phyloP scores from a whole-genome alignment of 1,140 invertebrate species.

The Rhopalosiphum maidis region DNA sequence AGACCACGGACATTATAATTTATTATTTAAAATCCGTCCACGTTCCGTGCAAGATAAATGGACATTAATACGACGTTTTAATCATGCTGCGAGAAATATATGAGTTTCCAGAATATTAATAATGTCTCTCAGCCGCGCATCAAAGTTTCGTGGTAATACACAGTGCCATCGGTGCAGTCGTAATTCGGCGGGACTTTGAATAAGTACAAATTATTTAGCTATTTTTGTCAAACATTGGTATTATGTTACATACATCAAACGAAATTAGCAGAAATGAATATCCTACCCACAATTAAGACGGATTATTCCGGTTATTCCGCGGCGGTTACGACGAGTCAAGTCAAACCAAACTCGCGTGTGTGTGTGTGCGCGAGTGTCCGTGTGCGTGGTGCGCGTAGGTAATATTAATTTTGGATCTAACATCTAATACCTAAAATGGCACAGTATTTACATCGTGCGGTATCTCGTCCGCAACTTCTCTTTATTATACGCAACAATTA shows the following conservation, averaged over 20 bases:
- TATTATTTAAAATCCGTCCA: not conserved
- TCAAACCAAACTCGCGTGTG: no score
- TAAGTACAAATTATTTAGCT: not conserved
- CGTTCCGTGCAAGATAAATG: not conserved
- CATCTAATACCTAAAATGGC: not conserved
- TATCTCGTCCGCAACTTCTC: no score
- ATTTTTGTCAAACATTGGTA: not conserved
- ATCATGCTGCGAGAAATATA: not conserved
- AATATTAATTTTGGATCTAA: not conserved
- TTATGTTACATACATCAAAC: not conserved
- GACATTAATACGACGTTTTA: not conserved
- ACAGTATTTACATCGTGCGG: no score
- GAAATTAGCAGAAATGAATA: not conserved
- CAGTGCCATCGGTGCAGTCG: not conserved
- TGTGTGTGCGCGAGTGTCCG: no score
- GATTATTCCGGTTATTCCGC: not conserved
- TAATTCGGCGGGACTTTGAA: not conserved
- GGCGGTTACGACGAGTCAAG: no score
- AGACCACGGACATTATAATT: not conserved
- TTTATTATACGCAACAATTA: no score
- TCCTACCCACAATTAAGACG: not conserved
- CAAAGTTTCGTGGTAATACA: not conserved
- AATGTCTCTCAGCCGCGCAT: not conserved
- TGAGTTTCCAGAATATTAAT: not conserved
- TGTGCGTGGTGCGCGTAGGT: no score